A percentile compares a stretch with the other conserved stretches of the same genome.
Evolutionary conservation across 1,140 invertebrate species (phyloP).

Genomic region (Pristionchus pacificus): DNA sequence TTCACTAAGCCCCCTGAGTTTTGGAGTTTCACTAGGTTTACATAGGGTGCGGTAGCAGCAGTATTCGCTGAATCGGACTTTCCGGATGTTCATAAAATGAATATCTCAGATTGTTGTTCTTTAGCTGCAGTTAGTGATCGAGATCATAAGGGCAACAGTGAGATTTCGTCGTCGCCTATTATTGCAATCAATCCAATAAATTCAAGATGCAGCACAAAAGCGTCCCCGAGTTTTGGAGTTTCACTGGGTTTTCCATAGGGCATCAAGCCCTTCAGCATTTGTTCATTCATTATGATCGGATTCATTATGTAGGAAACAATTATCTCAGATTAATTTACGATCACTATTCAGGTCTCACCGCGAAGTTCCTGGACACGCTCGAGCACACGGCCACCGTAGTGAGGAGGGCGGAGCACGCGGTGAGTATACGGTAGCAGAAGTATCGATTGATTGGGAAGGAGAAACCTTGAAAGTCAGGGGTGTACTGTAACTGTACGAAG

Average conservation of each 20-base stretch:
- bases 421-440: conserved; percentile 11
- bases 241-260: conserved; percentile 6
- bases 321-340: no score
- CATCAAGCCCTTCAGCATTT: conserved; percentile 10
- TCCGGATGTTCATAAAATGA: no score
- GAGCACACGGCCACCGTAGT: conserved; percentile 19
- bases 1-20: no score
- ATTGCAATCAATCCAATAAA: not conserved
- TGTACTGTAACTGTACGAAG: not conserved
- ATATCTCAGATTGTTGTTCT: no score
- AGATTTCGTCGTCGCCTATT: not conserved
- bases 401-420: conserved; percentile 13
- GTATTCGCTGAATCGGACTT: no score
- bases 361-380: conserved; percentile 23
- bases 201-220: conserved; percentile 14
- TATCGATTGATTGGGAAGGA: not conserved
- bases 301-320: conserved; percentile 21
- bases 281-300: conserved; percentile 22
- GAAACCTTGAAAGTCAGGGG: not conserved
- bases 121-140: no score
- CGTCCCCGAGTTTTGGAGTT: conserved; percentile 32
- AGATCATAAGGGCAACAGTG: no score
- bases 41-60: no score
- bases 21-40: no score
- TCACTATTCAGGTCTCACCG: conserved; percentile 18